Evolutionary conservation across 2,113 vertebrate species (phyloP), one percentile per base, ranked within the genome.

Genomic region (Atherinomorus stipes): DNA sequence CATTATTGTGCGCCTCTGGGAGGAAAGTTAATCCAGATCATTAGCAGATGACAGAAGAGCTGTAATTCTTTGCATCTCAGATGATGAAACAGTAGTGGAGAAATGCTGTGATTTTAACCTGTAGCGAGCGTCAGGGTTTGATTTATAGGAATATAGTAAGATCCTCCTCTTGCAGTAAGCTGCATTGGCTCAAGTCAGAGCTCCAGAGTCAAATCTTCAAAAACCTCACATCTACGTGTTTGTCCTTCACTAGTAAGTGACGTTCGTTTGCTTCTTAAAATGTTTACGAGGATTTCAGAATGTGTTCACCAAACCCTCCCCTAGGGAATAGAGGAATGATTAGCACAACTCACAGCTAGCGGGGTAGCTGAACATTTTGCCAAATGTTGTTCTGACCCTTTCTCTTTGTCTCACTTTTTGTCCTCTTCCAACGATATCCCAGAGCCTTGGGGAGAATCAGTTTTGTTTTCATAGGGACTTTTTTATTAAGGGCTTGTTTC

Each of bases 221-320:
- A 40, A 58, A 50, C 59, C 26, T 28, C 16, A 4, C n/a, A 52
- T 63, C 77, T 74, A 59, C 23, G 68, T 80, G 63, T 89, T 86
- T 77, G 85, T 75, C 72, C 47, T 42, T 61, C 57, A 42, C 45
- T 57, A 56, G 25, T 45, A 11, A 82, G 71, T 81, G 84, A 88
- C 64, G 22, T 87, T 81, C 5, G 59, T 85, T 84, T 83, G 74
- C 76, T 86, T 81, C 74, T 88, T 73, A 80, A 85, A 87, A 82
- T 80, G 86, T 92, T 93, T 90, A 91, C 54, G 45, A 90, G 88
- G 85, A 91, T 83, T 81, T 92, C 80, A 84, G 72, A 88, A 84
- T 72, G 71, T 85, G 83, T 85, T 78, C 71, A 79, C 69, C 69
- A 7, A 78, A 13, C 23, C 81, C 34, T 57, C 81, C 81, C 26